Evolutionary conservation across 1,140 invertebrate genomes (phyloP), one percentile per base, ranked within the genome.

Genomic region (Apis florea): DNA sequence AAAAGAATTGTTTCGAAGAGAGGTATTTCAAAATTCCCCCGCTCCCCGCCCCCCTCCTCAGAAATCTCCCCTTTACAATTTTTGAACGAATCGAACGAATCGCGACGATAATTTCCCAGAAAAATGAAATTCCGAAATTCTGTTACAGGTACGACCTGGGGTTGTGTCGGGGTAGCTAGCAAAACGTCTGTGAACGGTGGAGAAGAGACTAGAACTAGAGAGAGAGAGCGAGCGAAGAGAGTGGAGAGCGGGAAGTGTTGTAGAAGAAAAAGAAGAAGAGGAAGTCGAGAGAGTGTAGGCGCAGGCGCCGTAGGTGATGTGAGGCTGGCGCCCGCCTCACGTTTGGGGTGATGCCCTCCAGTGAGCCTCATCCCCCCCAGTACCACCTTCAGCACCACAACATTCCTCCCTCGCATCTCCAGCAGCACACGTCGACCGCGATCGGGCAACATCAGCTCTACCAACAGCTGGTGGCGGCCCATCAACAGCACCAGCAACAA

Each of bases 301-400:
- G 89, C 82, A 89, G 87, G 89, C 90, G 90, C 91, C 87, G 89
- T 90, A 88, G 92, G 92, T 93, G 92, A 93, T 93, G 92, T 93
- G 92, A 93, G 92, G 92, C 92, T 93, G 91, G 89, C 89, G 92
- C 89, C 88, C 92, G 92, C 92, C 92, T 93, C 91, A 92, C 92
- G 91, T 91, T 92, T 92, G 92, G 92, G 92, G 92, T 93, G 91
- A 93, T 93, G 92, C 92, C 92, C 92, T 93, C 92, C 92, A 93
- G 92, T 93, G 92, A 93, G 92, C 92, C 92, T 90, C 92, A 93
- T 92, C 92, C 92, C 92, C 89, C 92, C 89, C 92, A 92, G 88
- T 93, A 93, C 92, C 92, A 93, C 89, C 92, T 93, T 90, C 92
- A 92, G 84, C 92, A 93, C 85, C 92, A 89, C 88, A 92, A 91